Evolutionary conservation across 2,113 vertebrate species (phyloP).

Genomic region (Podiceps cristatus): DNA sequence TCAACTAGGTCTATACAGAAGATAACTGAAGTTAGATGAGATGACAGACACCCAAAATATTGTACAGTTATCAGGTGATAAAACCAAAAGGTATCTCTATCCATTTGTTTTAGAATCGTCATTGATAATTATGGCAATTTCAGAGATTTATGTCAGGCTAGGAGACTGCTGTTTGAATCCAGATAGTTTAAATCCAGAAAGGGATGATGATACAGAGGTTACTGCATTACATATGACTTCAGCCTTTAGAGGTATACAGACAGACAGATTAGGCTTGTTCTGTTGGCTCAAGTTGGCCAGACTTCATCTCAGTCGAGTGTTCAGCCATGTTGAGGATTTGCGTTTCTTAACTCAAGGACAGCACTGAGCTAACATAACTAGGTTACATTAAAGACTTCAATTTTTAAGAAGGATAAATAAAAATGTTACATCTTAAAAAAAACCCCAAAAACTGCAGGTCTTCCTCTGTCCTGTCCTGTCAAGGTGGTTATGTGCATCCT

Average conservation of each 20-base stretch:
- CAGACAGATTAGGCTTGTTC: neutral
- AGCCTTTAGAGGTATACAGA: neutral
- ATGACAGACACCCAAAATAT: neutral
- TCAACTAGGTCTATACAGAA: neutral
- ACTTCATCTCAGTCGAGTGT: no score
- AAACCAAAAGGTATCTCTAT: neutral
- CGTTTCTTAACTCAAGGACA: neutral
- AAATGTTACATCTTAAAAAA: neutral
- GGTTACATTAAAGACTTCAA: neutral
- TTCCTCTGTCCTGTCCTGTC: neutral
- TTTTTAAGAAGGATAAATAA: neutral
- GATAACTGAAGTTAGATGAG: neutral
- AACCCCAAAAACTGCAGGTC: neutral
- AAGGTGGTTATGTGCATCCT: neutral
- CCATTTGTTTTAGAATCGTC: neutral
- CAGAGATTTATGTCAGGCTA: neutral
- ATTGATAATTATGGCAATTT: neutral
- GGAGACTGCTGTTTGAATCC: neutral
- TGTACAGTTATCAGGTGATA: neutral
- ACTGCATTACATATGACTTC: neutral
- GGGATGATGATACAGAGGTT: neutral
- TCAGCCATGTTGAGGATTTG: neutral
- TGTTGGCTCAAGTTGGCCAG: neutral
- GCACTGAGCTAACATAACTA: neutral
- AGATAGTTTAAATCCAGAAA: neutral